phyloP scores from a whole-genome alignment of 2,797 vertebrate genomes.

The Hydrocynus forskahlii region DNA sequence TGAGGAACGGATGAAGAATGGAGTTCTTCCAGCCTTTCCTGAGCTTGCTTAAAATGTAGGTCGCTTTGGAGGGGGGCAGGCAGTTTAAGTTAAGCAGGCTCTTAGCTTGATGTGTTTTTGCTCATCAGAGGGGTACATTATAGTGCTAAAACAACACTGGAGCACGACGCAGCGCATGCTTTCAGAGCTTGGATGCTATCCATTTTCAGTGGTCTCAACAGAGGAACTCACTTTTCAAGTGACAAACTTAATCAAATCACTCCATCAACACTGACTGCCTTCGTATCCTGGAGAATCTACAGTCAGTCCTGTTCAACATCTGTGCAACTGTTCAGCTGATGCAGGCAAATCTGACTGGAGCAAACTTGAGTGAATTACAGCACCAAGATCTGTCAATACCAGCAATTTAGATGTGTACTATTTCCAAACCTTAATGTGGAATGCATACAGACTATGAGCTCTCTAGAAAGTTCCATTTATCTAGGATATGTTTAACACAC shows the following conservation, averaged over 20 bases:
- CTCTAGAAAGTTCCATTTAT: neutral
- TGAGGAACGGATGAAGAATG: conserved; percentile 22
- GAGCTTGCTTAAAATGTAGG: conserved; percentile 42
- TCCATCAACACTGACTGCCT: conserved; percentile 6
- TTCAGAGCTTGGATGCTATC: conserved; percentile 12
- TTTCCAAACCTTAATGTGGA: neutral
- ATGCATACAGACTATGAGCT: neutral
- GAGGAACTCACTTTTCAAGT: conserved; percentile 20
- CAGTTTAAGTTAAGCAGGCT: conserved; percentile 32
- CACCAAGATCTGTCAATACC: neutral
- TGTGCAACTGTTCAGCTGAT: neutral
- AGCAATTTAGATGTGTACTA: neutral
- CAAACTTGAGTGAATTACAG: neutral
- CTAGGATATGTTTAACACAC: no score
- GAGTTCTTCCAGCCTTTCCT: conserved; percentile 1
- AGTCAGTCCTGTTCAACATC: conserved; percentile 5
- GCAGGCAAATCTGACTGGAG: neutral
- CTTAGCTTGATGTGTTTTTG: conserved; percentile 26
- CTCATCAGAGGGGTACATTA: conserved; percentile 14
- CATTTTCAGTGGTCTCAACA: conserved; percentile 32
- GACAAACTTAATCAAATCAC: conserved; percentile 11
- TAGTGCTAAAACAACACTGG: conserved; percentile 14
- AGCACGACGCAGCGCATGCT: neutral
- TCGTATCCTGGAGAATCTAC: conserved; percentile 6
- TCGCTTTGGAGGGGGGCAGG: conserved; percentile 8